Evolutionary conservation across 2,113 vertebrate genomes (phyloP).

Genomic region (Porphyrio hochstetteri): DNA sequence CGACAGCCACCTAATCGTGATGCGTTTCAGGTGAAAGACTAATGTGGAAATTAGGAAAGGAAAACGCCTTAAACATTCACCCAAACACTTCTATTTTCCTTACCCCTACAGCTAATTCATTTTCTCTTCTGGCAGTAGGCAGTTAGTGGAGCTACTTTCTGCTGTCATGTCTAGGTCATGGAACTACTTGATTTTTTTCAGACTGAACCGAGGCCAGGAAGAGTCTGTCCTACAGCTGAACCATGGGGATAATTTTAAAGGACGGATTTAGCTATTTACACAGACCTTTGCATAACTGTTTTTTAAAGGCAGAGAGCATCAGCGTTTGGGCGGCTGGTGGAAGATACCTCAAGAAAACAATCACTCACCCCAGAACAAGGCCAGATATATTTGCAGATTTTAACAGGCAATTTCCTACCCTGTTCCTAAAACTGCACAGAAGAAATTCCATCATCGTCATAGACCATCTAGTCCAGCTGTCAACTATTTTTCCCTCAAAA

Average conservation of each 20-base stretch:
- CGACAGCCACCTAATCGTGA: not conserved
- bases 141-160: not conserved
- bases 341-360: not conserved
- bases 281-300: not conserved
- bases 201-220: not conserved
- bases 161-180: not conserved
- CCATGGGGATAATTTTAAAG: not conserved
- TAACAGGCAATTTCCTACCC: not conserved
- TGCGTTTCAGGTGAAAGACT: not conserved
- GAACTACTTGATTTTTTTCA: not conserved
- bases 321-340: accelerated
- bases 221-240: not conserved
- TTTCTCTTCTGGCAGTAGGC: not conserved
- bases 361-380: not conserved
- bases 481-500: not conserved
- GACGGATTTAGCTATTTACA: not conserved
- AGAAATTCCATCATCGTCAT: not conserved
- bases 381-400: not conserved
- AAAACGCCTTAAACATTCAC: not conserved
- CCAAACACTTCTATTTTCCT: not conserved
- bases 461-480: not conserved
- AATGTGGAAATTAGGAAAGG: not conserved
- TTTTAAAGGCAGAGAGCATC: not conserved
- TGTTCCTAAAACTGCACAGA: not conserved
- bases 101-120: not conserved